Conservation (phyloP, 2,888 invertebrate genomes). For the Itoplectis maculator region DNA sequence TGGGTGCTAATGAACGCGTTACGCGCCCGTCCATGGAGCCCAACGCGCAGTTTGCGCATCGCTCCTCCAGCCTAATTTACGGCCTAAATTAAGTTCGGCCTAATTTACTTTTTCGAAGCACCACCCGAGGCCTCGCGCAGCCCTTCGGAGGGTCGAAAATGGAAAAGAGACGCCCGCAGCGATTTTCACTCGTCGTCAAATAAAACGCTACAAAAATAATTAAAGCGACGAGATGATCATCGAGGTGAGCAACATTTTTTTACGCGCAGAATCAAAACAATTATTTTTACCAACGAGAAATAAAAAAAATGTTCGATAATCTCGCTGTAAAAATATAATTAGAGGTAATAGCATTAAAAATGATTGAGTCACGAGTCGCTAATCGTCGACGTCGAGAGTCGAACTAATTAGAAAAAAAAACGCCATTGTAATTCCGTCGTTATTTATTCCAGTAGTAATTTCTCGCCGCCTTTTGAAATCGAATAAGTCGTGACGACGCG, state of each 20-base stretch:
- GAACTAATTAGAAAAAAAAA: no score
- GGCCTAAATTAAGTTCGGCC: conserved; percentile 43
- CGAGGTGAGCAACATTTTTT: no score
- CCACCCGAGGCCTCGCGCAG: background rate
- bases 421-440: no score
- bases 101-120: conserved; percentile 52
- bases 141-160: background rate
- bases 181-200: background rate
- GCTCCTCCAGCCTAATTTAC: conserved; percentile 13
- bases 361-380: no score
- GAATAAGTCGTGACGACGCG: background rate
- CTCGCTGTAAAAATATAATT: background rate
- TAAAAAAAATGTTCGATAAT: background rate
- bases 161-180: background rate
- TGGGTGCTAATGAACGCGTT: conserved; percentile 79
- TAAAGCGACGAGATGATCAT: background rate
- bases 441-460: background rate
- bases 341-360: background rate
- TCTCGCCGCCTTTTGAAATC: background rate
- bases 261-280: no score
- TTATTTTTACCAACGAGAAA: no score
- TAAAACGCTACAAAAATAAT: background rate
- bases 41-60: conserved; percentile 34
- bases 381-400: no score
- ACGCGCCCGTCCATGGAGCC: conserved; percentile 6